Evolutionary conservation across 2,888 invertebrate genomes (phyloP).

Genomic region (Sphaerophoria rueppellii): DNA sequence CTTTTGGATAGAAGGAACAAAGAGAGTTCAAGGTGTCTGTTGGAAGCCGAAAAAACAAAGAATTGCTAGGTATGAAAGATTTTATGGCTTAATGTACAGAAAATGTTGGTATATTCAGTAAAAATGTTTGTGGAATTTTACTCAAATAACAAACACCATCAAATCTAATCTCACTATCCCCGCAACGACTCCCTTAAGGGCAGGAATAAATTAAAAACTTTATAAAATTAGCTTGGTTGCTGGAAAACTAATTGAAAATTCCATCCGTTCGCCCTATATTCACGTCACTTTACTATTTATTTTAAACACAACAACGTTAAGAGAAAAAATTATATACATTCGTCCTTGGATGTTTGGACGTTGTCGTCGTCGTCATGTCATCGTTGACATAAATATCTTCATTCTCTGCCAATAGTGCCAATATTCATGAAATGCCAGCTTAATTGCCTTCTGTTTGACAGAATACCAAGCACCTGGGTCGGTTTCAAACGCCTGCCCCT

Average conservation of each 20-base stretch:
- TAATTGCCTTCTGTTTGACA: constrained; percentile 56
- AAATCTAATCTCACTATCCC: neutral
- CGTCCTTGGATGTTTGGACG: constrained; percentile 7
- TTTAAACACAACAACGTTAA: neutral
- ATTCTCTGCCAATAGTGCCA: constrained; percentile 23
- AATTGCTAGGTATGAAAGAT: no score
- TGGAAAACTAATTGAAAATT: constrained; percentile 10
- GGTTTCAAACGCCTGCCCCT: neutral
- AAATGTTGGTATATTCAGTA: no score
- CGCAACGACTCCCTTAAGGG: neutral
- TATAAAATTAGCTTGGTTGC: neutral
- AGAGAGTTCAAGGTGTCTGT: constrained; percentile 17
- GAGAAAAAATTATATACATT: constrained; percentile 7
- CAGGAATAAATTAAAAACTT: neutral
- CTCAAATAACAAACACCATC: no score
- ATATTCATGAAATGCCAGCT: constrained; percentile 42
- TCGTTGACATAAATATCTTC: constrained; percentile 16
- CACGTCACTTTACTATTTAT: constrained; percentile 22
- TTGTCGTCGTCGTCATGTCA: neutral
- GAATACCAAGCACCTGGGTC: constrained; percentile 50
- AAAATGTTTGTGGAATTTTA: no score
- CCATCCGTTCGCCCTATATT: constrained; percentile 1
- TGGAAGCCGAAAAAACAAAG: neutral
- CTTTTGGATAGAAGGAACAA: neutral
- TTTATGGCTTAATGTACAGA: no score